Evolutionary conservation across 2,888 invertebrate species (phyloP), one percentile per base, ranked within the genome.

Genomic region (Eugnorisma glareosa): DNA sequence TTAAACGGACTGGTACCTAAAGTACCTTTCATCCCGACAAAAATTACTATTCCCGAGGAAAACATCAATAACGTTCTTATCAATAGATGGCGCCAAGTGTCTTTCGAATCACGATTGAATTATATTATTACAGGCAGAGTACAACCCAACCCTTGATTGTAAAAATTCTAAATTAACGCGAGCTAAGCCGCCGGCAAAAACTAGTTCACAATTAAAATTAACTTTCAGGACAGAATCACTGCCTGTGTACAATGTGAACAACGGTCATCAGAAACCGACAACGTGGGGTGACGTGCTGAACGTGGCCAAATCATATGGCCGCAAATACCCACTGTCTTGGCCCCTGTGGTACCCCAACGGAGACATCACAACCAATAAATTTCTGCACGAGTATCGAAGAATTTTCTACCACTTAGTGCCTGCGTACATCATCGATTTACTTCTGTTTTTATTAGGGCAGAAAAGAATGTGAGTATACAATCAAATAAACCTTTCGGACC

Each of bases 171-270:
- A n/a, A n/a, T n/a, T n/a, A n/a, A n/a, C n/a, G n/a, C n/a, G n/a
- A n/a, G n/a, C n/a, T n/a, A n/a, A n/a, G n/a, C n/a, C n/a, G n/a
- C n/a, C n/a, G n/a, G n/a, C n/a, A n/a, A n/a, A n/a, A n/a, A n/a
- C n/a, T n/a, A n/a, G 2, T n/a, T 10, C 37, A 63, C 45, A 37
- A 21, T 0, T 35, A 6, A 31, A 64, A 66, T 57, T 24, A 69
- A 13, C 77, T 95, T 96, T 64, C 92, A 98, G 98, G 86, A 91
- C 97, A 0, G 95, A 97, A 74, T 96, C 96, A 67, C 97, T 98
- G 66, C 98, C 98, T 0, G 98, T 99, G 8, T 99, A 98, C 95
- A 99, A 99, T 93, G 97, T 99, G 86, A 99, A 99, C 59, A 98
- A 98, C 77, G 98, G 99, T 21, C 98, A 98, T 67, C 97, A 98